Evolutionary conservation across 1,140 invertebrate genomes (phyloP).

Genomic region (Pseudomyrmex gracilis): DNA sequence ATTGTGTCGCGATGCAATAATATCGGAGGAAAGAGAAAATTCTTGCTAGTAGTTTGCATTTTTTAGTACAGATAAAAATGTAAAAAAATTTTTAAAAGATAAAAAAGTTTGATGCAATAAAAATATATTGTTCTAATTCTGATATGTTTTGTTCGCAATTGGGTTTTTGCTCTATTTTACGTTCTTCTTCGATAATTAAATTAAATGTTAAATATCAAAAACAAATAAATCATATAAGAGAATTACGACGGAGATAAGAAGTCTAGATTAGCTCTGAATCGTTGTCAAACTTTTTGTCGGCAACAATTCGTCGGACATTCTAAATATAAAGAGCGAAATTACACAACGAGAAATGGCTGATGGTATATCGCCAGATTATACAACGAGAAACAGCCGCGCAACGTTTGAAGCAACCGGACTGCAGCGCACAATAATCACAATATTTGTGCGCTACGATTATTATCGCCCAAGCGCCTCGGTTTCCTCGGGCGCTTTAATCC

Average conservation of each 20-base stretch:
- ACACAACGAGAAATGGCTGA: constrained; percentile 44
- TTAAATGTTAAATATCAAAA: constrained; percentile 2
- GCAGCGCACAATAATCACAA: constrained; percentile 51
- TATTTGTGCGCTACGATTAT: constrained; percentile 68
- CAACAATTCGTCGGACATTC: constrained; percentile 24
- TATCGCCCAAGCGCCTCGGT: constrained; percentile 60
- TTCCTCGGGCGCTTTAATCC: constrained; percentile 53
- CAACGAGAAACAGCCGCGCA: constrained; percentile 38
- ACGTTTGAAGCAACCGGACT: constrained; percentile 21
- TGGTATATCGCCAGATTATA: constrained; percentile 54
- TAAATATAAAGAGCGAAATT: constrained; percentile 32
- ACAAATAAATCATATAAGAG: constrained; percentile 14
- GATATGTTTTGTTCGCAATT: neutral
- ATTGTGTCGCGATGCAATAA: constrained; percentile 7
- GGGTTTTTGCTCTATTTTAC: neutral
- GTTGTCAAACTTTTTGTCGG: constrained; percentile 13
- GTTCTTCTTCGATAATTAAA: neutral
- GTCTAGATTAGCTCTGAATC: constrained; percentile 15
- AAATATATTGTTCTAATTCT: neutral
- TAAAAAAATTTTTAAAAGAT: neutral
- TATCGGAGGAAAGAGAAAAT: neutral
- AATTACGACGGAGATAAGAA: constrained; percentile 11
- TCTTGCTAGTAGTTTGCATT: neutral
- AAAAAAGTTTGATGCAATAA: neutral
- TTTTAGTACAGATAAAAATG: neutral